Evolutionary conservation across 2,797 vertebrate species (phyloP).

Genomic region (Craterocephalus amniculus): DNA sequence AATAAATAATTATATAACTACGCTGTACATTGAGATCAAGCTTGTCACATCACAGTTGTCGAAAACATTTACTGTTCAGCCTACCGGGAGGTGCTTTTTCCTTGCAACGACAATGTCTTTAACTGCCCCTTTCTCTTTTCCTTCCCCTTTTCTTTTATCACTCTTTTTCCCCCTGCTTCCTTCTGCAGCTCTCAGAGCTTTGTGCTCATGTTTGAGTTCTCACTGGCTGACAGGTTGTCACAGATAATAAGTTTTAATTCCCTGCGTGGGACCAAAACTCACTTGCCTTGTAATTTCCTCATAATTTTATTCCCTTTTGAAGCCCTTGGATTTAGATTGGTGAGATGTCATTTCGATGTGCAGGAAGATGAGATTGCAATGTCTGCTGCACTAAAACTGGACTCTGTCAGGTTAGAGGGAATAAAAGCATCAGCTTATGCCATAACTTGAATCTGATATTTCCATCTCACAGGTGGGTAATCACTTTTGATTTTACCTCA

Average conservation of each 20-base stretch:
- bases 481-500: conserved; percentile 17
- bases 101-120: conserved; percentile 48
- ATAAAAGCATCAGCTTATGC: conserved; percentile 46
- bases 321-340: conserved; percentile 79
- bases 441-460: conserved; percentile 47
- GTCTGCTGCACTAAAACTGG: conserved; percentile 45
- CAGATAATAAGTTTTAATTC: conserved; percentile 88
- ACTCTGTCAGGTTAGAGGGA: conserved; percentile 64
- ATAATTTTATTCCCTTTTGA: conserved; percentile 84
- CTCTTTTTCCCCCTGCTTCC: conserved; percentile 51
- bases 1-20: conserved; percentile 13
- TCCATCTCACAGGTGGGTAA: conserved; percentile 19
- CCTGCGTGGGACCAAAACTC: conserved; percentile 80
- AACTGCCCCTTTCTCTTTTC: conserved; percentile 71
- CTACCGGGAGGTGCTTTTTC: conserved; percentile 47
- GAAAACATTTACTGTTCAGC: conserved; percentile 51
- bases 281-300: conserved; percentile 84
- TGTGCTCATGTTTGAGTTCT: conserved; percentile 79
- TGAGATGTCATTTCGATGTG: conserved; percentile 76
- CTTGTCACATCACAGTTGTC: conserved; percentile 62
- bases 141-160: conserved; percentile 69
- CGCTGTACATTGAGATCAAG: conserved; percentile 58
- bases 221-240: conserved; percentile 85
- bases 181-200: conserved; percentile 73
- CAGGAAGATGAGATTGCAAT: conserved; percentile 63